Evolutionary conservation across 2,113 vertebrate genomes (phyloP).

Genomic region (Macquaria ambigua): DNA sequence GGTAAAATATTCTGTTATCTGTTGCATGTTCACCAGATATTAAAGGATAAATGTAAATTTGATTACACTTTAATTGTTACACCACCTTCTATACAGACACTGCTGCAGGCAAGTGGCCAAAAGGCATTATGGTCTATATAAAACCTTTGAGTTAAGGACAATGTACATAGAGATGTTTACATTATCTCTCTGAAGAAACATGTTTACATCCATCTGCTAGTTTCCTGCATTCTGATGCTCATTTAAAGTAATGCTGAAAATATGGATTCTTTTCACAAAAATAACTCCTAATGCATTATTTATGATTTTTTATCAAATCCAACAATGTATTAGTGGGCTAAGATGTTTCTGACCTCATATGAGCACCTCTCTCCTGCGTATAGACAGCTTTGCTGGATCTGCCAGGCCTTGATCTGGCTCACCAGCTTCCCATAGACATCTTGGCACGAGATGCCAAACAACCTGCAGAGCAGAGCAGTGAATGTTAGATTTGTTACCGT

Average conservation of each 20-base stretch:
- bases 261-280: not conserved
- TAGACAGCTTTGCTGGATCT: slow-evolving; percentile 59
- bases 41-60: not conserved
- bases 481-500: not conserved
- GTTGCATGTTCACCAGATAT: not conserved
- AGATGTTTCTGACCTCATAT: slow-evolving; percentile 68
- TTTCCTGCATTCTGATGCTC: no score
- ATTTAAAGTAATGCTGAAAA: not conserved
- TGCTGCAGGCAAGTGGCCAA: not conserved
- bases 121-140: not conserved
- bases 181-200: not conserved
- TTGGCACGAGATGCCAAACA: slow-evolving; percentile 71
- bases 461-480: slow-evolving; percentile 52
- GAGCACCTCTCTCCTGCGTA: slow-evolving; percentile 71
- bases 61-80: not conserved
- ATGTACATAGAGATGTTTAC: not conserved
- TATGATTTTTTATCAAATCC: no score
- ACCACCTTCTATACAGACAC: not conserved
- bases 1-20: not conserved
- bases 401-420: slow-evolving; percentile 80
- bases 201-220: not conserved
- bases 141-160: not conserved
- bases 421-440: slow-evolving; percentile 63
- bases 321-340: not conserved
- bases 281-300: not conserved